These are phyloP conservation scores for Papilio aristodemus DNA, from an alignment of 1,140 invertebrate species.

Conservation along the genomic window DNA sequence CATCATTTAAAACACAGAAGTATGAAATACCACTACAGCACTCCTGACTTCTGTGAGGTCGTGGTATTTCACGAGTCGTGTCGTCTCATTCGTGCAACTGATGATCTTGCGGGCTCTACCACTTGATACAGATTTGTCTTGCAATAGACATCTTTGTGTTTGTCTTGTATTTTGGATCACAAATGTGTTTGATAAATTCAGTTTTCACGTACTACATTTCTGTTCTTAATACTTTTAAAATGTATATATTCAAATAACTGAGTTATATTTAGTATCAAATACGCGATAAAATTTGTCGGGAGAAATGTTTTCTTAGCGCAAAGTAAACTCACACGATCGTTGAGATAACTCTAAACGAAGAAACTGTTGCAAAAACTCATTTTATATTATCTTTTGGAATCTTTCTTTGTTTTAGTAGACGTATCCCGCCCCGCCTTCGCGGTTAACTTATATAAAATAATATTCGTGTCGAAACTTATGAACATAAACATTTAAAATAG, in stretches of 20 bases:
- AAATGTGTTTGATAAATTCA: too few species aligned
- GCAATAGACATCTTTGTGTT: too few species aligned
- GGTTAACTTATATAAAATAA: neutral
- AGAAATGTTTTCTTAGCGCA: conserved; percentile 16
- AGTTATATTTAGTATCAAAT: conserved; percentile 1
- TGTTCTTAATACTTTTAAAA: neutral
- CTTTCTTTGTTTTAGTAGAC: conserved; percentile 6
- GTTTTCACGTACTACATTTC: neutral
- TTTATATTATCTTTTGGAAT: conserved; percentile 25
- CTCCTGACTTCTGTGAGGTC: too few species aligned
- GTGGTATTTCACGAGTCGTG: too few species aligned
- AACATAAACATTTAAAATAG: neutral
- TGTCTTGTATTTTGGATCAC: too few species aligned
- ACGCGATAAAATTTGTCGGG: neutral
- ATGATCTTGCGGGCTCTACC: too few species aligned
- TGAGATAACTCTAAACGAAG: conserved; percentile 24
- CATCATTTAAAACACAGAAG: too few species aligned
- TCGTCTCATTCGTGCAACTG: too few species aligned
- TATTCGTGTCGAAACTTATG: neutral
- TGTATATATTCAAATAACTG: neutral
- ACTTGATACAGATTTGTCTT: too few species aligned
- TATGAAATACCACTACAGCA: too few species aligned
- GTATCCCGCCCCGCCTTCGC: neutral
- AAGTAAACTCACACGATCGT: conserved; percentile 6
- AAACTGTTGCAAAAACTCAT: conserved; percentile 14